A percentile compares a stretch with the other conserved stretches of the same genome.
Conservation (phyloP, 2,797 vertebrate species). For the Cichlasoma orientale region DNA sequence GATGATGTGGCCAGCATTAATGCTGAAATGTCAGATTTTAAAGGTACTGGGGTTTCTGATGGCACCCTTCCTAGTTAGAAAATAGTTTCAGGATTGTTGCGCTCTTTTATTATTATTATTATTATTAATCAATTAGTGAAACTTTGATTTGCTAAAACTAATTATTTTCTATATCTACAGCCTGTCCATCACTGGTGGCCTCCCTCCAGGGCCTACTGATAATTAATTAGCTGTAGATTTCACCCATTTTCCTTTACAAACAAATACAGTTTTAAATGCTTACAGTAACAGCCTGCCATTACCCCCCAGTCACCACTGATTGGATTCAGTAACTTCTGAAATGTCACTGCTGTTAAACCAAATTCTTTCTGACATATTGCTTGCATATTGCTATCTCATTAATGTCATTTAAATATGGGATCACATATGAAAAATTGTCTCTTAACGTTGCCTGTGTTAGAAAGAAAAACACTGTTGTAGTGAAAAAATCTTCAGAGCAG, state of each 20-base stretch:
- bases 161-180: too few species aligned
- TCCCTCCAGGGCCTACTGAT: too few species aligned
- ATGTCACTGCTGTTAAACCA: constrained; percentile 14
- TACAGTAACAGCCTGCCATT: neutral
- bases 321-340: constrained; percentile 10
- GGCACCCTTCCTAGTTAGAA: neutral
- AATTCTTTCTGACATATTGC: constrained; percentile 6
- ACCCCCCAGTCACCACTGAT: neutral
- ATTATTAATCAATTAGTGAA: too few species aligned
- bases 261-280: neutral
- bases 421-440: neutral
- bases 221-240: too few species aligned
- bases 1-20: neutral
- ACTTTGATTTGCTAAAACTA: too few species aligned
- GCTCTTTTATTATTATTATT: neutral
- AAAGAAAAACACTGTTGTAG: neutral
- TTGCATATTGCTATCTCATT: constrained; percentile 10
- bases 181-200: too few species aligned
- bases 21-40: neutral
- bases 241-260: neutral
- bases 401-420: constrained; percentile 1
- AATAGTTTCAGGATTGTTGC: neutral
- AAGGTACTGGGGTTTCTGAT: neutral
- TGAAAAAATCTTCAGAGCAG: constrained; percentile 53
- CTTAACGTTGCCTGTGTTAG: neutral